Conservation (phyloP, 2,113 vertebrate species). For the Geococcyx californianus region DNA sequence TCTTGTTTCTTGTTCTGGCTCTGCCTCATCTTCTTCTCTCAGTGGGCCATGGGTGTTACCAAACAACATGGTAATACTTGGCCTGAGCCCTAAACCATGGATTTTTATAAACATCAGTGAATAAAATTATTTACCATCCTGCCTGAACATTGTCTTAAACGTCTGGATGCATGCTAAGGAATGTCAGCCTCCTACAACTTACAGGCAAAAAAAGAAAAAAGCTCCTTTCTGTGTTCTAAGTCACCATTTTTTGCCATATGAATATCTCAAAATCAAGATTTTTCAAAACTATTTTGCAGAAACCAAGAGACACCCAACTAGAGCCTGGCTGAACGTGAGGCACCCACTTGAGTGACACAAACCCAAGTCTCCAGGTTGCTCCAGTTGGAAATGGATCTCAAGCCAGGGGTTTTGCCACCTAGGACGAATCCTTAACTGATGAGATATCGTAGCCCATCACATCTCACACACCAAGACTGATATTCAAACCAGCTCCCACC, state of each 20-base stretch:
- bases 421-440: neutral
- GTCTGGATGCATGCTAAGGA: neutral
- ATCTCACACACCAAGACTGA: neutral
- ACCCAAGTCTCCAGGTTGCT: neutral
- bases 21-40: constrained; percentile 35
- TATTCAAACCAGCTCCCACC: neutral
- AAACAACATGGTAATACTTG: constrained; percentile 40
- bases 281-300: neutral
- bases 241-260: neutral
- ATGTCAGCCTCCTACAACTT: neutral
- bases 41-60: constrained; percentile 17
- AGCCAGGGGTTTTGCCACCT: neutral
- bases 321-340: neutral
- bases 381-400: neutral
- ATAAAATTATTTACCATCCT: constrained; percentile 46
- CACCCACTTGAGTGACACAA: accelerated
- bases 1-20: constrained; percentile 18
- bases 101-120: constrained; percentile 41
- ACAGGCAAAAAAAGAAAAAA: neutral
- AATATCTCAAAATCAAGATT: neutral
- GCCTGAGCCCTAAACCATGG: neutral
- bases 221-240: neutral
- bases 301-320: neutral
- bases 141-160: constrained; percentile 18
- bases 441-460: neutral